Evolutionary conservation across 2,113 vertebrate species (phyloP).

Genomic region (Bombycilla garrulus): DNA sequence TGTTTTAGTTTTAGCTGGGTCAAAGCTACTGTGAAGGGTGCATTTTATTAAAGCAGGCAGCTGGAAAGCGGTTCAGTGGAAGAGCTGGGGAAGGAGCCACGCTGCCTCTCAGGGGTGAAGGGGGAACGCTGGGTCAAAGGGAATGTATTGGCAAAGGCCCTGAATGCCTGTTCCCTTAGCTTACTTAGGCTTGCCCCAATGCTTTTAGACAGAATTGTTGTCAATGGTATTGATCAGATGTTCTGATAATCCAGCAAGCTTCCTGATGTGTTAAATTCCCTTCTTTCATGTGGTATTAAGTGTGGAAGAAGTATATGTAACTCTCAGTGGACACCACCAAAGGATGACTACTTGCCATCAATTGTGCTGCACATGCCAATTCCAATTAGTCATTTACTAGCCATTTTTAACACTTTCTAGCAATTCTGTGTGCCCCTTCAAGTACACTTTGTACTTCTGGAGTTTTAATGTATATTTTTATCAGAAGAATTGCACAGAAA

Average conservation of each 20-base stretch:
- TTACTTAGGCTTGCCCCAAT: slow-evolving; percentile 58
- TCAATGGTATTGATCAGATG: slow-evolving; percentile 89
- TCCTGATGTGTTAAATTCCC: slow-evolving; percentile 83
- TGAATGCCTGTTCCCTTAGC: slow-evolving; percentile 45
- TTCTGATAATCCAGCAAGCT: slow-evolving; percentile 82
- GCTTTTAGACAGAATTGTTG: slow-evolving; percentile 85
- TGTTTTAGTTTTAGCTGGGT: slow-evolving; percentile 9
- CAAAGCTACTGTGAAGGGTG: slow-evolving; percentile 38
- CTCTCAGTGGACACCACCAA: slow-evolving; percentile 56
- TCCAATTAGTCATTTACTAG: slow-evolving; percentile 46
- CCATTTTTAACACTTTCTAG: slow-evolving; percentile 43
- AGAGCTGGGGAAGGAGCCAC: slow-evolving; percentile 73
- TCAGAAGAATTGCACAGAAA: neutral
- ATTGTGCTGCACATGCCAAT: slow-evolving; percentile 56
- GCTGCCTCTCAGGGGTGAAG: slow-evolving; percentile 61
- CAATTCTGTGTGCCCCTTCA: neutral
- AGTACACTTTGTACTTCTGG: neutral
- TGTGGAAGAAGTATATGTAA: slow-evolving; percentile 57
- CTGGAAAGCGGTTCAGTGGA: slow-evolving; percentile 76
- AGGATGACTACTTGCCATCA: neutral
- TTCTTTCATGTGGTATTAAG: slow-evolving; percentile 64
- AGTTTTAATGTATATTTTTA: neutral
- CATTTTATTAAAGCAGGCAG: slow-evolving; percentile 62
- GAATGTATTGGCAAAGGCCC: slow-evolving; percentile 69
- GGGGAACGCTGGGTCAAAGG: slow-evolving; percentile 78